These are phyloP conservation scores for Heliconius charithonia DNA, from an alignment of 2,888 invertebrate genomes.

Conservation along the genomic window DNA sequence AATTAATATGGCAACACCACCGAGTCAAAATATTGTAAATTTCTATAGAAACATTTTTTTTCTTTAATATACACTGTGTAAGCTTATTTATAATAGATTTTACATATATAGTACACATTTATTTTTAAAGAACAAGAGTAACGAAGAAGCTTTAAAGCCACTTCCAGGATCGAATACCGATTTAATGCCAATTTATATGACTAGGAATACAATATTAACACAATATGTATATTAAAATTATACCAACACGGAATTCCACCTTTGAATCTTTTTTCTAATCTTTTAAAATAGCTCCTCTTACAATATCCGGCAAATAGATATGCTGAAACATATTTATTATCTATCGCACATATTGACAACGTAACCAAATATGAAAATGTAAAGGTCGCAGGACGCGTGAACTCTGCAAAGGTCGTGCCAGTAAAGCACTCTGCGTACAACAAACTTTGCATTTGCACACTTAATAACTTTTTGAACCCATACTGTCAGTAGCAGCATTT, in stretches of 20 bases:
- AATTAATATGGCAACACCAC: neutral
- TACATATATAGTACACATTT: neutral
- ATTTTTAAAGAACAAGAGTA: neutral
- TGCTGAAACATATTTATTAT: neutral
- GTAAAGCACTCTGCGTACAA: conserved; percentile 12
- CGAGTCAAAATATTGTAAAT: neutral
- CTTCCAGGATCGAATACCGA: too few species aligned
- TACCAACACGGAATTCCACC: too few species aligned
- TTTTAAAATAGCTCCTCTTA: too few species aligned
- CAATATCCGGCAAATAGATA: too few species aligned
- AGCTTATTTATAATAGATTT: neutral
- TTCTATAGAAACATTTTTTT: neutral
- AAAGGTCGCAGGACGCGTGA: conserved; percentile 31
- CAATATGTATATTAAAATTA: too few species aligned
- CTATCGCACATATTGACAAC: neutral
- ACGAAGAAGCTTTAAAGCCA: too few species aligned
- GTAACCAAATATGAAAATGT: conserved; percentile 5
- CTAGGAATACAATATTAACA: too few species aligned
- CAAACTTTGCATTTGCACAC: conserved; percentile 1
- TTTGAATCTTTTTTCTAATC: too few species aligned
- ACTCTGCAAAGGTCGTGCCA: conserved; percentile 20
- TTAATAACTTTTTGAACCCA: conserved; percentile 19
- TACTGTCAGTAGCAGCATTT: conserved; percentile 12
- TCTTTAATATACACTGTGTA: neutral
- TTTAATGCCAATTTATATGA: too few species aligned